Base-by-base conservation (phyloP, 2,888 invertebrate genomes). In the Luperina testacea region DNA sequence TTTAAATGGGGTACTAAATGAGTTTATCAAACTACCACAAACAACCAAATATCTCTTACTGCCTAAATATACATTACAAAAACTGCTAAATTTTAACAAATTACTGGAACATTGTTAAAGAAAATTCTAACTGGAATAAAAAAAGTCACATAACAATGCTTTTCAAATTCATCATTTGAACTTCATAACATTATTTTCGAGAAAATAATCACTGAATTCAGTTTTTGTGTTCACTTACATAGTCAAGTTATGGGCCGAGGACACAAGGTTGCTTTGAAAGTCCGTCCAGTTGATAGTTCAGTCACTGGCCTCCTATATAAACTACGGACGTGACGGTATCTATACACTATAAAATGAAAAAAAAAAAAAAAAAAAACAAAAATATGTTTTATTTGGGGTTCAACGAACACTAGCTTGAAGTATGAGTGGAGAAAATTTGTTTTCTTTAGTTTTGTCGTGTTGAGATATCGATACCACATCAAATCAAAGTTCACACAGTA, bases 171-270 rank as follows among this genome's bases (percentile, higher is more conserved):
- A 84, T 80, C 20, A 69, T 76, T 75, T 81, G 90, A 88, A 88
- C 71, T 88, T 88, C 90, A 89, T 85, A 69, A 82, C 27, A 89
- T 89, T 88, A 88, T 88, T 88, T 88, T 86, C 77, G 79, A 71
- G 80, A 86, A 88, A 88, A 88, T 88, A 88, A 88, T 78, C 81
- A 88, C 85, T 89, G 90, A 88, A 88, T 86, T 89, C 90, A 83
- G 45, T 69, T 67, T 57, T 75, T 59, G 51, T 74, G 63, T 48
- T 73, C 8, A 64, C 13, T 63, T 45, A 61, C 57, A 79, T 53
- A 75, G 69, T 72, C n/a, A 38, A 38, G 59, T 57, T 38, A n/a
- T n/a, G n/a, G 24, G 4, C 38, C n/a, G 38, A 20, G 59, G n/a
- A 4, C 5, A 4, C 7, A 2, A 42, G 71, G n/a, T n/a, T 20